Evolutionary conservation across 2,888 invertebrate species (phyloP), one percentile per base, ranked within the genome.

Genomic region (Lomographa bimaculata): DNA sequence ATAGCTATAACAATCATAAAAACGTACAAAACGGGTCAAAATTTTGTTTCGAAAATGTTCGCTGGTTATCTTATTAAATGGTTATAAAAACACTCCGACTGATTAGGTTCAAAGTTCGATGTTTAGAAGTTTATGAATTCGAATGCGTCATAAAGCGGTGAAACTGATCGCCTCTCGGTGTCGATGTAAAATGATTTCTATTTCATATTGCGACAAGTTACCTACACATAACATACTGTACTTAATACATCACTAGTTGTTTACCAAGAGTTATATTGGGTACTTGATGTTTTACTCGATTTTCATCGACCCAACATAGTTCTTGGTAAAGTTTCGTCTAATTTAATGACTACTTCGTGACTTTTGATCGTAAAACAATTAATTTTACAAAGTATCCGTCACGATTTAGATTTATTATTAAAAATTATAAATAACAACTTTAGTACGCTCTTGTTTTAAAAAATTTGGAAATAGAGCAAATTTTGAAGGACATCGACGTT

Each of bases 321-420:
- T 35, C 34, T 21, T 9, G 30, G 1, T 33, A 34, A 34, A 44
- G 16, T 9, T 16, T 9, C 28, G 34, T 40, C 34, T 46, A 46
- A 26, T 44, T 44, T 73, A 74, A 75, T 75, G 74, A 74, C 72
- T 72, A 72, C 66, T 49, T 57, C 63, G 71, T 63, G 72, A 72
- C 71, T 60, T 54, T 53, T 51, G 52, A 51, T 57, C 50, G 57
- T 60, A 8, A 20, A 21, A 64, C 34, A 12, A 37, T 21, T 24
- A 34, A 38, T 30, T 37, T 38, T 35, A 41, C 50, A 56, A 38
- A 46, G 50, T 38, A 54, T 46, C 41, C 44, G 43, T 42, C 46
- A 47, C 50, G 45, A 20, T 41, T 37, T 48, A 48, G 8, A 26
- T 23, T 23, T 17, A 33, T 33, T 24, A 32, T 8, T 26, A 20